A percentile compares a stretch with the other conserved stretches of the same genome.
These are phyloP conservation scores for Alsophila aescularia DNA, from an alignment of 2,888 invertebrate species.

Conservation along the genomic window DNA sequence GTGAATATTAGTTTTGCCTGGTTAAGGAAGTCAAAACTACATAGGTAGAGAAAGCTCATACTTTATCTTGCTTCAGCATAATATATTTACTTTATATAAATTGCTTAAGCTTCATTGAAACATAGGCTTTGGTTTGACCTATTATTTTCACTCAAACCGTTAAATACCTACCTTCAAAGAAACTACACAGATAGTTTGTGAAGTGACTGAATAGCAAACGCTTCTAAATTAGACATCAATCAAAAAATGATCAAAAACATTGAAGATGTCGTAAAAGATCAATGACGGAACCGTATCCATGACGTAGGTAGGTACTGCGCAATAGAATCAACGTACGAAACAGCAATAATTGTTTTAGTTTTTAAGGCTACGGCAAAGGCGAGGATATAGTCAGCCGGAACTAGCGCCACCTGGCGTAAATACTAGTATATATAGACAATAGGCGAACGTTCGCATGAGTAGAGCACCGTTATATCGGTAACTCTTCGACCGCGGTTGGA, in stretches of 20 bases:
- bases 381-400: conserved; percentile 50
- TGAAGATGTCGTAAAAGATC: conserved; percentile 31
- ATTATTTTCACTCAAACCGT: too few relatives aligned
- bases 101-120: too few relatives aligned
- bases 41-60: too few relatives aligned
- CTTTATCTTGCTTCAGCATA: too few relatives aligned
- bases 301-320: conserved; percentile 23
- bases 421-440: conserved; percentile 24
- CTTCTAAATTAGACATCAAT: conserved; percentile 15
- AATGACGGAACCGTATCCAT: conserved; percentile 29
- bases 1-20: too few relatives aligned
- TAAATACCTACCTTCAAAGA: too few relatives aligned
- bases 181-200: too few relatives aligned
- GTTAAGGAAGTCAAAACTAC: too few relatives aligned
- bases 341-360: conserved; percentile 13
- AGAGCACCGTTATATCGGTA: too few relatives aligned
- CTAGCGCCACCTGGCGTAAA: conserved; percentile 55
- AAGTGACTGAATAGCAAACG: background rate
- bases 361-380: conserved; percentile 11
- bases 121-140: too few relatives aligned
- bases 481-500: too few relatives aligned
- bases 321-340: conserved; percentile 21
- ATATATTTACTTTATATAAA: too few relatives aligned
- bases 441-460: background rate
- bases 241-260: conserved; percentile 20